Evolutionary conservation across 2,113 vertebrate species (phyloP).

Genomic region (Sander vitreus): DNA sequence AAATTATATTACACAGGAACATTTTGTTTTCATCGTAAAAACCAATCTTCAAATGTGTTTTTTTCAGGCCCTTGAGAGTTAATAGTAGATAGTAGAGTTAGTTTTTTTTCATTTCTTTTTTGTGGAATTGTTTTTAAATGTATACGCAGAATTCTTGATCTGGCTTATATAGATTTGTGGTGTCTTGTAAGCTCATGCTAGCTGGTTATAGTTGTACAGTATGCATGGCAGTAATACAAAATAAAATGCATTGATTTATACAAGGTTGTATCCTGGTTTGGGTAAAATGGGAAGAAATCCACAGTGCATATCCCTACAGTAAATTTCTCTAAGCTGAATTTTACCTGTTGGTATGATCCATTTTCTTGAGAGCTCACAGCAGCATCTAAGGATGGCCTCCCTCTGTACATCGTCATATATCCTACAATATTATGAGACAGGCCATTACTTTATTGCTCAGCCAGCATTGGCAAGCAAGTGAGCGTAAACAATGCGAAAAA

Average conservation of each 20-base stretch:
- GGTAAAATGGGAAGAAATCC: not conserved
- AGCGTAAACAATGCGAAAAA: conserved; percentile 38
- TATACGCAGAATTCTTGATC: not conserved
- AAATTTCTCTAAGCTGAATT: conserved; percentile 6
- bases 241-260: conserved; percentile 4
- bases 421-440: conserved; percentile 28
- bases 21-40: no score
- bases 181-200: not conserved
- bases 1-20: not conserved
- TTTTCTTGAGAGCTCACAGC: conserved; percentile 33
- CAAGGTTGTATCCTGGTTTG: not conserved
- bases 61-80: no score
- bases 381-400: conserved; percentile 9
- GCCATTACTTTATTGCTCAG: conserved; percentile 67
- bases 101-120: no score
- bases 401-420: conserved; percentile 37
- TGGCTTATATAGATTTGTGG: not conserved
- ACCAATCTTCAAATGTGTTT: no score
- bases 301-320: not conserved
- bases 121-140: no score
- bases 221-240: not conserved
- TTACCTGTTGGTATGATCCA: conserved; percentile 24
- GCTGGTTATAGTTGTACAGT: not conserved
- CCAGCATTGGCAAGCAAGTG: conserved; percentile 47
- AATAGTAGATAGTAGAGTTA: no score